Base-by-base conservation (phyloP, 1,140 invertebrate genomes). In the Mamestra configurata region DNA sequence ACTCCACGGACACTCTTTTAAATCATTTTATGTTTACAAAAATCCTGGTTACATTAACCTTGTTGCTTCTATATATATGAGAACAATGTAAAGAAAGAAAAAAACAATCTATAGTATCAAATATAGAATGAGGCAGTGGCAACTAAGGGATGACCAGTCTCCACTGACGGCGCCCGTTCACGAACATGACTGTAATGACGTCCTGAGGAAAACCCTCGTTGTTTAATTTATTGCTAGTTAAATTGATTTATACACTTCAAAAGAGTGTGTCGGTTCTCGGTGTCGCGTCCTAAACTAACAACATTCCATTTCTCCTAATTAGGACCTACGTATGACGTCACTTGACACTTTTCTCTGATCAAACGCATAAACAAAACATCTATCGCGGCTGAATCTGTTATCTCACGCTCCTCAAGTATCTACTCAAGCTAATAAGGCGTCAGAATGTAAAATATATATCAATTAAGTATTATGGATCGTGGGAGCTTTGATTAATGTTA, bases 321-420 rank as follows among this genome's bases (percentile, higher is more conserved):
- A 27, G 61, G 31, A 66, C 10, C 22, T 18, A 13, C n/a, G 61
- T 20, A 13, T 66, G 61, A 66, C 35, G 35, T 66, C 61, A 66
- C 55, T 37, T 20, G 35, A 40, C 18, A 66, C 35, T 66, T 66
- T 11, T 46, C 40, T 70, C 37, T 40, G 43, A 70, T 70, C 66
- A 70, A 46, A 46, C 37, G 66, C 66, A 70, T 70, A 46, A 46
- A 70, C 66, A 70, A 70, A 49, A 70, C 20, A 70, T 70, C 66
- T 70, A 43, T 46, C 37, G 20, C 66, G 8, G 20, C 66, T 27
- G 40, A 11, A 66, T 66, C 61, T 40, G 61, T 66, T 66, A 49
- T 70, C 66, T 70, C 66, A 70, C 66, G 66, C 37, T 70, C 40
- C 40, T 70, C 37, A 43, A 70, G 66, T 46, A 70, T 43, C 66